Evolutionary conservation across 2,113 vertebrate species (phyloP).

Genomic region (Erpornis zantholeuca): DNA sequence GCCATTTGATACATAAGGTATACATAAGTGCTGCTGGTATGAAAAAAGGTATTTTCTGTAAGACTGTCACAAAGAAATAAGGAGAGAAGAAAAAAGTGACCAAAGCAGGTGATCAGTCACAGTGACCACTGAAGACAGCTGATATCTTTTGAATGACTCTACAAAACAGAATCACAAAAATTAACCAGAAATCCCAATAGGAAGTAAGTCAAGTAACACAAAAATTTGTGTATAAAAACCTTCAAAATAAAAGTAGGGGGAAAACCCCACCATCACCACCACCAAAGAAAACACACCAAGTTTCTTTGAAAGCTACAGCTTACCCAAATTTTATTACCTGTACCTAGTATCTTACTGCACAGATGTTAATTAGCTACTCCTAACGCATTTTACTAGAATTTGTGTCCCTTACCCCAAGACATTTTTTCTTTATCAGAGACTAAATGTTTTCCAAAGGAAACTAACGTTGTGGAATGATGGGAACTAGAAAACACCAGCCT

Average conservation of each 20-base stretch:
- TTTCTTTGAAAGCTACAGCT: not conserved
- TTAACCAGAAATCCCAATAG: not conserved
- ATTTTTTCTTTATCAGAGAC: not conserved
- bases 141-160: not conserved
- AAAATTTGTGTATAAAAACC: not conserved
- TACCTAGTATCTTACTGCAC: not conserved
- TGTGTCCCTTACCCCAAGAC: not conserved
- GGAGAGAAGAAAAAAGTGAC: not conserved
- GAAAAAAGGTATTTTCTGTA: not conserved
- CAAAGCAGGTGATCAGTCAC: not conserved
- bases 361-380: not conserved
- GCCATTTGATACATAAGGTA: fast-evolving
- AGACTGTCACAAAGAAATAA: not conserved
- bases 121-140: not conserved
- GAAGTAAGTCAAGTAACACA: not conserved
- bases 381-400: not conserved
- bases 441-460: not conserved
- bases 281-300: not conserved
- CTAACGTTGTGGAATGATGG: not conserved
- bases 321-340: not conserved
- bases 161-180: not conserved
- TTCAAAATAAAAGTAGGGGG: not conserved
- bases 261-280: not conserved
- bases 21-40: not conserved
- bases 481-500: not conserved